Conservation (phyloP, 2,113 vertebrate genomes). For the Columbina picui region DNA sequence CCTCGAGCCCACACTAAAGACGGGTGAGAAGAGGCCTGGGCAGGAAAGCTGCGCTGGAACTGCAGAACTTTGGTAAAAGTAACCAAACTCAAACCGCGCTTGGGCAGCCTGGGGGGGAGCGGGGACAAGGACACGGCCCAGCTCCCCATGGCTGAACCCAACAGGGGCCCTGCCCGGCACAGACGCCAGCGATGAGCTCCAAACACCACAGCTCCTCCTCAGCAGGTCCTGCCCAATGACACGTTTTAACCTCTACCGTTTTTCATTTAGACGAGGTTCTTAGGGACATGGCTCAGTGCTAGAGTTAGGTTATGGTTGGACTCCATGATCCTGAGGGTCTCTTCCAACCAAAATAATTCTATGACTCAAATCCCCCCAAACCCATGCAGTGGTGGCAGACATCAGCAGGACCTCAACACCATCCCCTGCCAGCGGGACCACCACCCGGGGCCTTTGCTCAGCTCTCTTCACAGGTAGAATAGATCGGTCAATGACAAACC, state of each 20-base stretch:
- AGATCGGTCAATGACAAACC: not conserved
- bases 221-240: not conserved
- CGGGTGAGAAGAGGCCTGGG: not conserved
- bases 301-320: too few relatives aligned
- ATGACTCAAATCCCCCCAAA: not conserved
- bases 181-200: not conserved
- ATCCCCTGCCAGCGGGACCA: not conserved
- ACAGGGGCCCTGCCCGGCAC: not conserved
- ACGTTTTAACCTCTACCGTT: not conserved
- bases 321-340: too few relatives aligned
- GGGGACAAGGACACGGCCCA: not conserved
- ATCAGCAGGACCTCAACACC: not conserved
- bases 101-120: too few relatives aligned
- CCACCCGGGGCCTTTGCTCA: not conserved
- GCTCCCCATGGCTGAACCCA: not conserved
- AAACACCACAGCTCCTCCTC: not conserved
- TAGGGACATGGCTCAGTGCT: too few relatives aligned
- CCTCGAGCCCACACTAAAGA: not conserved
- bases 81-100: fast-evolving
- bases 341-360: too few relatives aligned
- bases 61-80: not conserved
- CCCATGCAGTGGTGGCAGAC: not conserved
- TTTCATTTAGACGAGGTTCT: not conserved
- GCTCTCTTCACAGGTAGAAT: too few relatives aligned
- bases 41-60: not conserved